A percentile compares a stretch with the other conserved stretches of the same genome.
phyloP scores from a whole-genome alignment of 2,113 vertebrate species.

The Rhinoderma darwinii region DNA sequence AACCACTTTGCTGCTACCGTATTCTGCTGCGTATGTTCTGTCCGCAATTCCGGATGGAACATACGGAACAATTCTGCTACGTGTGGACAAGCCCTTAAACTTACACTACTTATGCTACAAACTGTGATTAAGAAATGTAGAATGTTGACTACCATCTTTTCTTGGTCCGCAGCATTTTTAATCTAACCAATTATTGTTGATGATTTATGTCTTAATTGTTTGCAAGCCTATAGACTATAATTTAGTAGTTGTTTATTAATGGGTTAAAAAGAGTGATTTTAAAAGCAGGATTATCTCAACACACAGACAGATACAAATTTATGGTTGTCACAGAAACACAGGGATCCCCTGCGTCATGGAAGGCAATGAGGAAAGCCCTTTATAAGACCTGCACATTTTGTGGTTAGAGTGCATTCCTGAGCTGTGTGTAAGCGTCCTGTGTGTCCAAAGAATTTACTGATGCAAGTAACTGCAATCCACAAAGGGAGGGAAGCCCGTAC shows the following conservation, averaged over 20 bases:
- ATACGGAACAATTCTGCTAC: too few relatives aligned
- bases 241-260: not conserved
- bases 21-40: too few relatives aligned
- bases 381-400: constrained; percentile 20
- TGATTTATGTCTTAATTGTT: not conserved
- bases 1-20: too few relatives aligned
- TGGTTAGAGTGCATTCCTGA: constrained; percentile 48
- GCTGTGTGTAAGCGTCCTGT: constrained; percentile 36
- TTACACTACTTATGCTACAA: too few relatives aligned
- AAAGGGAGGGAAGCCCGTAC: constrained; percentile 10
- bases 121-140: too few relatives aligned
- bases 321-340: constrained; percentile 50
- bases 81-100: too few relatives aligned
- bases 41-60: too few relatives aligned
- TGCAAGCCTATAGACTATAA: not conserved
- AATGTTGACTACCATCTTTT: too few relatives aligned
- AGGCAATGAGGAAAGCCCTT: constrained; percentile 49
- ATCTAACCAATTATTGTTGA: not conserved
- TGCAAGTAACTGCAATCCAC: constrained; percentile 39
- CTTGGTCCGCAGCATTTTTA: too few relatives aligned
- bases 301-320: constrained; percentile 35
- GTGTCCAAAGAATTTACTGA: constrained; percentile 48
- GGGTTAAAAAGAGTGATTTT: not conserved
- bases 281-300: not conserved
- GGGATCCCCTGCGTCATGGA: constrained; percentile 26